These are phyloP conservation scores for Marisa cornuarietis DNA, from an alignment of 1,140 invertebrate species.

Conservation along the genomic window DNA sequence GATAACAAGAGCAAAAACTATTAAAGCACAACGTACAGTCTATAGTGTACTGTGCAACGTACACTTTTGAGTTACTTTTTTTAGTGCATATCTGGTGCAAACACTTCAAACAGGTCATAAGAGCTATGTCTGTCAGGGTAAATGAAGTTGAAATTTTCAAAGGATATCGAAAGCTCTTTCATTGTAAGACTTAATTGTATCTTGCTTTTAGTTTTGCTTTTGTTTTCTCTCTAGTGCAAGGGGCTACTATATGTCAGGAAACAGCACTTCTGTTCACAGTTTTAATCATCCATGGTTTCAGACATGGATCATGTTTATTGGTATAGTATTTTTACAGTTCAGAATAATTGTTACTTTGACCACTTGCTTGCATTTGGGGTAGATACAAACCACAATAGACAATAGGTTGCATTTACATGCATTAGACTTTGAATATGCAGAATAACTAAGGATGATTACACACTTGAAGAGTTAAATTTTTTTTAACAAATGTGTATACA, in stretches of 20 bases:
- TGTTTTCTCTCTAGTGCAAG: conserved; percentile 38
- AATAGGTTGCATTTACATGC: background rate
- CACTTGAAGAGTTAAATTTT: background rate
- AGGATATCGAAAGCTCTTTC: no score
- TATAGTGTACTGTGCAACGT: no score
- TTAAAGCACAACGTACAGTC: no score
- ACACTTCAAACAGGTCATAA: no score
- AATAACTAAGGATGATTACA: background rate
- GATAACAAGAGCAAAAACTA: no score
- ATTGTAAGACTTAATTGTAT: background rate
- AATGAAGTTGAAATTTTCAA: no score
- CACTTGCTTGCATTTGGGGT: no score
- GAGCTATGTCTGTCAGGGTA: no score
- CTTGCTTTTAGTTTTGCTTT: background rate
- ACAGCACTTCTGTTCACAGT: conserved; percentile 51
- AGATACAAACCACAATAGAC: no score
- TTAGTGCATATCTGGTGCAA: no score
- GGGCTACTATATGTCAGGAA: conserved; percentile 44
- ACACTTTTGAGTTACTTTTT: no score
- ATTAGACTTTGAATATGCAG: background rate
- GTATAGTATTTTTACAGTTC: conserved; percentile 30
- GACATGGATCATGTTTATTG: conserved; percentile 63
- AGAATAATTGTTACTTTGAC: no score
- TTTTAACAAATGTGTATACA: background rate
- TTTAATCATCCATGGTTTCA: conserved; percentile 64